Percentiles rank a stretch among this genome's conserved stretches.
phyloP scores from a whole-genome alignment of 2,113 vertebrate species.

The Delphinapterus leucas region DNA sequence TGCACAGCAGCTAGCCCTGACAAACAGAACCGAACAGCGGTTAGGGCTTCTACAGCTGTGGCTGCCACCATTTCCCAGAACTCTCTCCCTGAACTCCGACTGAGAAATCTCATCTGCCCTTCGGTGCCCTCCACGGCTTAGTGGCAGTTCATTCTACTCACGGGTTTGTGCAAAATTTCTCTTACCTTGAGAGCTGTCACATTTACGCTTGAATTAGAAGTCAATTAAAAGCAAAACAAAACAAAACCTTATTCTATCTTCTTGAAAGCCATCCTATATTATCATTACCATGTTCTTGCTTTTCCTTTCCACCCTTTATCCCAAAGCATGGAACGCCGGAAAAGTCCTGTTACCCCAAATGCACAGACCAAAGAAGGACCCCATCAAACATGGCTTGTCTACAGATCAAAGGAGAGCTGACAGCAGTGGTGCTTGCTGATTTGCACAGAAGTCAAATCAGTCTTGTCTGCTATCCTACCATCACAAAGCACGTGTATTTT shows the following conservation, averaged over 20 bases:
- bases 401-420: neutral
- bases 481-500: neutral
- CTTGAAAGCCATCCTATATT: neutral
- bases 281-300: neutral
- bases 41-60: neutral
- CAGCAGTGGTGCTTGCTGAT: neutral
- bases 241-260: neutral
- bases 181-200: neutral
- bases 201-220: neutral
- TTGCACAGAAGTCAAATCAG: neutral
- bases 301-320: neutral
- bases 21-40: neutral
- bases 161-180: neutral
- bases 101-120: slow-evolving; percentile 17
- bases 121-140: neutral
- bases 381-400: neutral
- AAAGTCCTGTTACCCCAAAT: neutral
- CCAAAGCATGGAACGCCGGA: neutral
- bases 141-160: neutral
- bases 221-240: neutral
- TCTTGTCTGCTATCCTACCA: neutral
- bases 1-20: neutral
- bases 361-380: neutral
- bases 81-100: neutral
- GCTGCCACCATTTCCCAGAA: neutral